Evolutionary conservation across 2,797 vertebrate species (phyloP), one percentile per base, ranked within the genome.

Genomic region (Eremophila alpestris): DNA sequence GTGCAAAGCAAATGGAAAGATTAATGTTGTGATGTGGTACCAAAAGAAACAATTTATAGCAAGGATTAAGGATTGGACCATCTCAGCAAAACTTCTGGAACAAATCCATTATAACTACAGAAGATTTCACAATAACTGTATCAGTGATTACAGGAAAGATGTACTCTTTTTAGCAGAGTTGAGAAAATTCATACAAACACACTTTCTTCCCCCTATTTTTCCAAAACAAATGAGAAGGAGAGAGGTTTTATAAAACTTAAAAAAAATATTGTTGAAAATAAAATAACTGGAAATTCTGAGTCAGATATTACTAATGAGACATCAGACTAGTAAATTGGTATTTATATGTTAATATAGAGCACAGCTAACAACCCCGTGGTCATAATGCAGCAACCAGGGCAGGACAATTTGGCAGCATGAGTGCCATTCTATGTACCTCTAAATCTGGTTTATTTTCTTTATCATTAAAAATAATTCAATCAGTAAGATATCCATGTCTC

Each of bases 1-100:
- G 62, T 83, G 86, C 76, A 96, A 96, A 96, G 94, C 68, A 94
- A 97, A 97, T 90, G 94, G 67, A 96, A 97, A 98, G 97, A 97
- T 97, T 97, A 97, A 96, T 97, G 97, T 97, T 95, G 75, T 91
- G 97, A 92, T 96, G 90, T 97, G 94, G 90, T 87, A 94, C 83
- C 82, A 93, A 97, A 96, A 93, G 48, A 93, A 97, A 97, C 65
- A 96, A 82, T 97, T 98, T 95, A 92, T 78, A 97, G 84, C 51
- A 84, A 79, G 85, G 96, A 97, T 97, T 97, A 97, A 32, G 54
- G 83, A 56, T 75, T 94, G 89, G 51, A 86, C 86, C 54, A 90
- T 83, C 55, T 96, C 79, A 86, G 51, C 54, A 71, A 92, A 97
- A 95, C 82, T 94, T 89, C 81, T 94, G 89, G 97, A 97, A 95